Conservation (phyloP, 2,797 vertebrate genomes). For the Sardinella longiceps region DNA sequence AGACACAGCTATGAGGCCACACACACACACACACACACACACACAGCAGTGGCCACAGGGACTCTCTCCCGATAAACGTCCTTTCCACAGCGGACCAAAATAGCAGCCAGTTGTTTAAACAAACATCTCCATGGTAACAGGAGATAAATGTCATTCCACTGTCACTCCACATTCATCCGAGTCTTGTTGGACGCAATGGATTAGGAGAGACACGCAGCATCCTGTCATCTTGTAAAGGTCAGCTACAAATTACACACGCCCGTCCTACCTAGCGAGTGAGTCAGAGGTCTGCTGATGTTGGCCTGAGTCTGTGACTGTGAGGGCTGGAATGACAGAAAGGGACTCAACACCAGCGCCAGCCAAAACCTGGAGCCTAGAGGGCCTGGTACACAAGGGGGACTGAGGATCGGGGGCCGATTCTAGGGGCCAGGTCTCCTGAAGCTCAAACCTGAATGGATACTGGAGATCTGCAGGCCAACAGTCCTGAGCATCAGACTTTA, state of each 20-base stretch:
- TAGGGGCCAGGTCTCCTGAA: background rate
- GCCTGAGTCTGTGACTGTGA: background rate
- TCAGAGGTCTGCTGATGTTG: constrained; percentile 10
- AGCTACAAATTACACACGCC: background rate
- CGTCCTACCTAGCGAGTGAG: background rate
- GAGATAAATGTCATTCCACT: constrained; percentile 17
- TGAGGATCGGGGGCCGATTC: background rate
- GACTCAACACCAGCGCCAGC: background rate
- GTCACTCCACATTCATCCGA: constrained; percentile 1
- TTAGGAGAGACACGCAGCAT: constrained; percentile 1
- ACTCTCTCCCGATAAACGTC: background rate
- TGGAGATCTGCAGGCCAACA: background rate
- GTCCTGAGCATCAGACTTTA: background rate
- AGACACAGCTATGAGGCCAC: background rate
- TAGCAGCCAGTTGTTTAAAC: constrained; percentile 10
- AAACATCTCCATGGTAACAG: constrained; percentile 3
- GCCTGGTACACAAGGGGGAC: background rate
- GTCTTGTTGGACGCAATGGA: background rate
- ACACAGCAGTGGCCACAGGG: background rate
- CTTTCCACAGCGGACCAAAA: background rate
- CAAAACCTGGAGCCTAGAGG: no score
- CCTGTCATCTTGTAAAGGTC: background rate
- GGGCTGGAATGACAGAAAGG: background rate
- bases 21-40: constrained; percentile 8
- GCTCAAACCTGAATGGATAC: background rate